Percentiles rank a stretch among this genome's conserved stretches.
Conservation (phyloP, 2,113 vertebrate genomes). For the Rutilus rutilus region DNA sequence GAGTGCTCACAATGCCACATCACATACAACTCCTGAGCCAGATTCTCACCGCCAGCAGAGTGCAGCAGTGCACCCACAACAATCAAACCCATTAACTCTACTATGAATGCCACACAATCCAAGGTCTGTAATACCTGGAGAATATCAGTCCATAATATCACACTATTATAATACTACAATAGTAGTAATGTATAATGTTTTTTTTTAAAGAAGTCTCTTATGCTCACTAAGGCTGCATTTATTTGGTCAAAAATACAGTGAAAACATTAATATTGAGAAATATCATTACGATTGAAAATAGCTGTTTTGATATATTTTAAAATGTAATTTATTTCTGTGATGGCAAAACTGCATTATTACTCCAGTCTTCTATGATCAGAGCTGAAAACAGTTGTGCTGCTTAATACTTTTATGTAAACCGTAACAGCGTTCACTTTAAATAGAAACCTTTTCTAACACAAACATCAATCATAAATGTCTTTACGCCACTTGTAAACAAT, state of each 20-base stretch:
- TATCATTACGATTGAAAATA: background rate
- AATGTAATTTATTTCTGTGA: background rate
- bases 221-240: background rate
- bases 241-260: background rate
- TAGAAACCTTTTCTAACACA: no score
- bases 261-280: background rate
- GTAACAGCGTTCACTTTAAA: no score
- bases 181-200: background rate
- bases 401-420: no score
- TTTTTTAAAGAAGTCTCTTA: background rate
- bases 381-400: no score
- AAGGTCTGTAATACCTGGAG: background rate
- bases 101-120: background rate
- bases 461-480: no score
- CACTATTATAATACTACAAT: background rate
- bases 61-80: slow-evolving; percentile 31
- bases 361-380: no score
- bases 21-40: background rate
- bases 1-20: background rate
- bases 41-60: slow-evolving; percentile 40
- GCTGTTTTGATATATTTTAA: background rate
- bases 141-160: background rate
- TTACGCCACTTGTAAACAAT: no score
- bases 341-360: background rate
- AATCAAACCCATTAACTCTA: background rate